Evolutionary conservation across 2,113 vertebrate genomes (phyloP).

Genomic region (Thymallus thymallus): DNA sequence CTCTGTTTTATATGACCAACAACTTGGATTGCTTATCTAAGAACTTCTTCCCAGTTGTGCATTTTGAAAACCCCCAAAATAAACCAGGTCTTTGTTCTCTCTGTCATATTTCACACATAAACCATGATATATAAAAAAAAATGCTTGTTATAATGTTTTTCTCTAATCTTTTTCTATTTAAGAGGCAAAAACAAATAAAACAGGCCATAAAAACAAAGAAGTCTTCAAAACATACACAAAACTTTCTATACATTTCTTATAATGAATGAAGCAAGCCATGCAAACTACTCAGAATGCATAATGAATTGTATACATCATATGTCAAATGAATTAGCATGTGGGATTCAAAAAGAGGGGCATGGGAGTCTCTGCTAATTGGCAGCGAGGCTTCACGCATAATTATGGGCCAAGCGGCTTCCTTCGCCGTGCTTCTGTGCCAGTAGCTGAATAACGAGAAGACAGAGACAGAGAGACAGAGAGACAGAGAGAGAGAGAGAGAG

Average conservation of each 20-base stretch:
- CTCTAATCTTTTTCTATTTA: conserved; percentile 5
- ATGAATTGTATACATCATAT: conserved; percentile 83
- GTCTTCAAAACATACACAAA: conserved; percentile 14
- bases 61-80: background rate
- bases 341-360: conserved; percentile 79
- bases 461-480: too few relatives aligned
- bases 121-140: conserved; percentile 1
- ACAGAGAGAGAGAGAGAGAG: too few relatives aligned
- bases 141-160: conserved; percentile 17
- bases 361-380: conserved; percentile 81
- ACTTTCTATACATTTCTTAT: conserved; percentile 63
- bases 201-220: conserved; percentile 21
- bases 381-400: conserved; percentile 80
- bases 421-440: conserved; percentile 71
- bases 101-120: conserved; percentile 7
- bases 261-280: conserved; percentile 74
- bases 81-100: too few relatives aligned
- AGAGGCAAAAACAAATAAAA: conserved; percentile 24
- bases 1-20: conserved; percentile 5
- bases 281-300: conserved; percentile 82
- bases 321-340: conserved; percentile 82
- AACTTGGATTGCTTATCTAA: conserved; percentile 6
- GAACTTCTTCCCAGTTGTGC: background rate
- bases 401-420: conserved; percentile 74
- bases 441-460: conserved; percentile 66